Evolutionary conservation across 2,797 vertebrate species (phyloP).

Genomic region (Nannoperca obscura): DNA sequence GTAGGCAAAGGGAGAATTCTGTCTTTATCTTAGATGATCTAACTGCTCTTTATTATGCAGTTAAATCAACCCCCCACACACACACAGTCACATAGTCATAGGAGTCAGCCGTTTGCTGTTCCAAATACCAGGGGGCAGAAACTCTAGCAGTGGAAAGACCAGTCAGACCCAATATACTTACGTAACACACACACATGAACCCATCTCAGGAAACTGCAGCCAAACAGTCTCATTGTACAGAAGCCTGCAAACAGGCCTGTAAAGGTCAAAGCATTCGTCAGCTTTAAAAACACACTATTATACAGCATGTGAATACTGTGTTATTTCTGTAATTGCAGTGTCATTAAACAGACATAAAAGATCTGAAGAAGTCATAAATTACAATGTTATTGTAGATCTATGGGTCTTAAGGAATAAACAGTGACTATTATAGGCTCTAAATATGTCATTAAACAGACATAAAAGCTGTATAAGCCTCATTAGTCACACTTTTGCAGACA

Average conservation of each 20-base stretch:
- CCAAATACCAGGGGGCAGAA: constrained; percentile 65
- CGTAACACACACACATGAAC: constrained; percentile 47
- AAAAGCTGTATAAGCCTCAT: constrained; percentile 35
- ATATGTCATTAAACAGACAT: constrained; percentile 60
- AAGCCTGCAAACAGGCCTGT: constrained; percentile 18
- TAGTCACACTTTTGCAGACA: constrained; percentile 36
- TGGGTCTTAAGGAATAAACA: constrained; percentile 34
- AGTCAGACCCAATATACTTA: constrained; percentile 64
- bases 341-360: constrained; percentile 63
- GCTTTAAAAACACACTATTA: constrained; percentile 34
- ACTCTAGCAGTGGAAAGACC: constrained; percentile 72
- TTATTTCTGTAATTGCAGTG: constrained; percentile 66
- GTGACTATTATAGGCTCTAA: constrained; percentile 46
- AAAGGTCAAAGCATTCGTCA: constrained; percentile 55
- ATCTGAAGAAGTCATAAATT: constrained; percentile 55
- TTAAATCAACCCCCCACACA: constrained; percentile 38
- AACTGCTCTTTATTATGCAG: constrained; percentile 64
- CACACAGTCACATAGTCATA: constrained; percentile 39
- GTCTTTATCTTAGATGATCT: constrained; percentile 65
- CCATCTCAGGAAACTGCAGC: constrained; percentile 21
- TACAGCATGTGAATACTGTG: constrained; percentile 35
- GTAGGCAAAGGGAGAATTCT: constrained; percentile 42
- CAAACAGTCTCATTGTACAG: constrained; percentile 15
- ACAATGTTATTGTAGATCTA: constrained; percentile 32
- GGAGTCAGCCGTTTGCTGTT: constrained; percentile 52